These are phyloP conservation scores for Tholera decimalis DNA, from an alignment of 2,888 invertebrate species.

Conservation along the genomic window DNA sequence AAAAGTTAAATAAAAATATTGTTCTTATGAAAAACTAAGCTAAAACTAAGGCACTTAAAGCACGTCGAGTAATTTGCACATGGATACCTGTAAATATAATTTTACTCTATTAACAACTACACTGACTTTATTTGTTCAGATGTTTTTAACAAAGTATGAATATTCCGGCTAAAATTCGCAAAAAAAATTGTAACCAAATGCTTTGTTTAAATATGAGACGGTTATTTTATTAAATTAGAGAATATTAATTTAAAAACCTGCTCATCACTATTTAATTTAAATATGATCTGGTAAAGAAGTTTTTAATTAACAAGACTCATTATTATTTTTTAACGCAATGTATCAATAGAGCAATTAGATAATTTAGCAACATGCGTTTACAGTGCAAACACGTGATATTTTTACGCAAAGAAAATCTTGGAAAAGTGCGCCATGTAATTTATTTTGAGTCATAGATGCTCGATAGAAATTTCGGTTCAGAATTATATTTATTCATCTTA, in stretches of 20 bases:
- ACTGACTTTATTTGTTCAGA: not conserved
- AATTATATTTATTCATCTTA: not conserved
- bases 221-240: no score
- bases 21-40: not conserved
- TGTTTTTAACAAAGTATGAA: not conserved
- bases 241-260: no score
- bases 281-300: no score
- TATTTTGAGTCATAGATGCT: not conserved
- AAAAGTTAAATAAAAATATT: not conserved
- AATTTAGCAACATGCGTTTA: not conserved
- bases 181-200: no score
- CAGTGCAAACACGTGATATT: not conserved
- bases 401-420: not conserved
- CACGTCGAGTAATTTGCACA: conserved; percentile 6
- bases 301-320: no score
- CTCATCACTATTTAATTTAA: no score
- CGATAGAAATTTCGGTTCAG: not conserved
- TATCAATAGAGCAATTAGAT: not conserved
- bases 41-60: conserved; percentile 4
- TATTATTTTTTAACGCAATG: not conserved
- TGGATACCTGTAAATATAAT: not conserved
- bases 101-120: not conserved
- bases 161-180: no score
- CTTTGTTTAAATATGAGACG: no score
- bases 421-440: not conserved